phyloP scores from a whole-genome alignment of 2,113 vertebrate genomes.

The Daphoenositta chrysoptera region DNA sequence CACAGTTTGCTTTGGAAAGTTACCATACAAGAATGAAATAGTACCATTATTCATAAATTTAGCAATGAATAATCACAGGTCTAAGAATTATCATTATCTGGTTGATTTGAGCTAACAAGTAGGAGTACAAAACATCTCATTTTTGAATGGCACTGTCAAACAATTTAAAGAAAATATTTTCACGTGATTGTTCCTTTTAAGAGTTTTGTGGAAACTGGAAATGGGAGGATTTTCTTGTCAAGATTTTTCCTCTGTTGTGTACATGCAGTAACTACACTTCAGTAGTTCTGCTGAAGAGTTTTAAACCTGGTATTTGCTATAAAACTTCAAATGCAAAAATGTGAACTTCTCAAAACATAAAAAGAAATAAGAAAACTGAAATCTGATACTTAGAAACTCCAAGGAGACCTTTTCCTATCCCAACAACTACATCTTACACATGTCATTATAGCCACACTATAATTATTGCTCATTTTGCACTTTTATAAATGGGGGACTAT shows the following conservation, averaged over 20 bases:
- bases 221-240: background rate
- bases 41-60: background rate
- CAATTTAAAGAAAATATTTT: background rate
- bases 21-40: background rate
- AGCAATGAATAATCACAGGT: background rate
- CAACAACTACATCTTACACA: background rate
- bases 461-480: background rate
- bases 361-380: background rate
- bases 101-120: background rate
- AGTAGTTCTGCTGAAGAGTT: background rate
- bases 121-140: background rate
- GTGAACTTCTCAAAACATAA: background rate
- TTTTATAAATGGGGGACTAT: background rate
- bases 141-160: background rate
- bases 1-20: background rate
- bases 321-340: background rate
- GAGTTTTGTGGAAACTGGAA: background rate
- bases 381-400: background rate
- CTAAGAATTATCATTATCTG: background rate
- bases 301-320: background rate
- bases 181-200: background rate
- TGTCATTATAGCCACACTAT: background rate
- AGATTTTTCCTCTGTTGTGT: background rate
- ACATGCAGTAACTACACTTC: background rate
- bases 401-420: background rate